Base-by-base conservation (phyloP, 2,113 vertebrate species). In the Varanus salvator region DNA sequence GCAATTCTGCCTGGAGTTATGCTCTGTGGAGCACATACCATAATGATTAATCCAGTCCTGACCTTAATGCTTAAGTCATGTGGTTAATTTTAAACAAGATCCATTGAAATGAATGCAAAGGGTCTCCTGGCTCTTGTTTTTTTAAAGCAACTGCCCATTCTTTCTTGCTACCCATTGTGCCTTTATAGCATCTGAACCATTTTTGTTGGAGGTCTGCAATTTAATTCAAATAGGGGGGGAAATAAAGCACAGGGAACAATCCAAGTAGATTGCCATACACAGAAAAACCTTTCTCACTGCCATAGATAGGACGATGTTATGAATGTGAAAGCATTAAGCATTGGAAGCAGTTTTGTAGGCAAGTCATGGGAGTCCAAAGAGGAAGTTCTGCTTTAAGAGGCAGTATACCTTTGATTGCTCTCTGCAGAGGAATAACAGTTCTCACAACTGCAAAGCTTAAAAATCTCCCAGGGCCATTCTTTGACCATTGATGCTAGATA, bases 21-120 rank as follows among this genome's bases (percentile, higher is more conserved):
- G 31, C 31, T 68, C 81, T 66, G 71, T 27, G 2, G 7, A 89
- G 81, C 29, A 82, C 54, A 84, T 38, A 76, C 31, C 57, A 84
- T 89, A 77, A 84, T 89, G 81, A 84, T 89, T 84, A 89, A 77
- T 84, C 72, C 72, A 84, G 48, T 25, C 38, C 21, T 87, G 72
- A 89, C 81, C 88, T 89, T 84, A 89, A 84, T 84, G 88, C 88
- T 75, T 38, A 89, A 76, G 72, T 89, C 88, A 77, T 89, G 81
- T 84, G 82, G 81, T 84, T 84, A 60, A 89, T 76, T 84, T 68
- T 84, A 8, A 60, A 27, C n/a, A 84, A 48, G 69, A 44, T 64
- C 44, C 31, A 87, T 66, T 77, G 34, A 76, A 87, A 77, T 57
- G 64, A 64, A 44, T 44, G 54, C 54, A 23, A 17, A 44, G 9